Conservation (phyloP, 2,888 invertebrate species). For the Pegoplata infirma region DNA sequence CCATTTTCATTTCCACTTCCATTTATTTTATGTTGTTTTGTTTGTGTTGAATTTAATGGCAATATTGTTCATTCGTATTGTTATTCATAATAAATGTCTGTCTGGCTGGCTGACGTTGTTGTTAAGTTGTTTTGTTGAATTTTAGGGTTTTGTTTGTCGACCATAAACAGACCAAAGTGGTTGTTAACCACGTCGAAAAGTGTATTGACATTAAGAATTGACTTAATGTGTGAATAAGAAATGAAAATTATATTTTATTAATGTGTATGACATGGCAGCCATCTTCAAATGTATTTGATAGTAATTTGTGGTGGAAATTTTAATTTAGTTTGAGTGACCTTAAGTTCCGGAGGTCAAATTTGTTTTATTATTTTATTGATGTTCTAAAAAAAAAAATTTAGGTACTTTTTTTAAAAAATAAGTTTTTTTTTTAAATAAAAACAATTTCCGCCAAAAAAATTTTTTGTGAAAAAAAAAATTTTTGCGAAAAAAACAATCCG, state of each 20-base stretch:
- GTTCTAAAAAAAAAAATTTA: too few species aligned
- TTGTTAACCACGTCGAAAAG: conserved; percentile 55
- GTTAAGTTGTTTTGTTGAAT: conserved; percentile 20
- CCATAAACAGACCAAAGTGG: conserved; percentile 53
- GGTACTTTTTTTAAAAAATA: too few species aligned
- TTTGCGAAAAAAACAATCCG: too few species aligned
- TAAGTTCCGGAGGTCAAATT: too few species aligned
- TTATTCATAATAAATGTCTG: conserved; percentile 36
- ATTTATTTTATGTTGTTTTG: conserved; percentile 26
- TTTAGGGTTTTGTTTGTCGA: conserved; percentile 53
- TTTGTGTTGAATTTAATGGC: conserved; percentile 33
- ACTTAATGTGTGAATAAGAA: conserved; percentile 33
- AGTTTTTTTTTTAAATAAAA: too few species aligned
- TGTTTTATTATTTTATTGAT: too few species aligned
- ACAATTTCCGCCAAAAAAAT: too few species aligned
- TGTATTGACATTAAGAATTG: conserved; percentile 52
- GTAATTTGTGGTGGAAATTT: conserved; percentile 43
- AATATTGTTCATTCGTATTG: conserved; percentile 26
- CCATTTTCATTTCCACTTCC: conserved; percentile 51
- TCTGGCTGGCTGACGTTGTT: conserved; percentile 1
- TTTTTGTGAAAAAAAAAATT: too few species aligned
- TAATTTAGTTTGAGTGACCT: not conserved
- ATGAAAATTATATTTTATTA: conserved; percentile 16
- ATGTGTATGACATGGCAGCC: conserved; percentile 53
- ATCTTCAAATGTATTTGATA: conserved; percentile 46